Percentiles rank a stretch among this genome's conserved stretches.
Evolutionary conservation across 2,888 invertebrate genomes (phyloP).

Genomic region (Myopa tessellatipennis): DNA sequence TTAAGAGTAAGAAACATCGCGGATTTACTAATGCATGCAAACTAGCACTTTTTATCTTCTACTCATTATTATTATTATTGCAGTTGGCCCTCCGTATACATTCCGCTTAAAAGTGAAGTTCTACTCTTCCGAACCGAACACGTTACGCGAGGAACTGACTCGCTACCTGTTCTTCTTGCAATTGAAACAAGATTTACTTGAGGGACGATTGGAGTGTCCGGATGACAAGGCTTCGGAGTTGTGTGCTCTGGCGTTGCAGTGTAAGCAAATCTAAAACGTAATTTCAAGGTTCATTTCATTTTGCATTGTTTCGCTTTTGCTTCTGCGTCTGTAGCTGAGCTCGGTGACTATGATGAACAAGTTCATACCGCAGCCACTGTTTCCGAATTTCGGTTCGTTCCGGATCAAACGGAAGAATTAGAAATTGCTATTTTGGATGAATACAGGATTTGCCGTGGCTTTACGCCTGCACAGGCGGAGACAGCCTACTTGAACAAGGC

Average conservation of each 20-base stretch:
- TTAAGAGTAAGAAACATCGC: constrained; percentile 81
- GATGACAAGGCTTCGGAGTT: constrained; percentile 89
- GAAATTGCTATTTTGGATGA: constrained; percentile 94
- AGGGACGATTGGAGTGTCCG: constrained; percentile 90
- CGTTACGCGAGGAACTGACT: constrained; percentile 95
- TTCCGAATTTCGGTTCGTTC: constrained; percentile 97
- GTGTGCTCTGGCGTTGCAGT: constrained; percentile 92
- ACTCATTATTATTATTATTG: constrained; percentile 55
- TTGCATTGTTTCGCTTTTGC: constrained; percentile 42
- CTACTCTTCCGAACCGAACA: constrained; percentile 98
- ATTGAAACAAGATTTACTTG: constrained; percentile 93
- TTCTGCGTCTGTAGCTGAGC: constrained; percentile 78
- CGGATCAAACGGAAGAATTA: constrained; percentile 95
- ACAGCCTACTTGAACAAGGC: constrained; percentile 94
- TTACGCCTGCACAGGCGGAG: constrained; percentile 96
- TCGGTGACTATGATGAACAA: constrained; percentile 94
- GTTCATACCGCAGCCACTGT: constrained; percentile 96
- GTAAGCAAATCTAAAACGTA: constrained; percentile 70
- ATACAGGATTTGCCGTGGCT: constrained; percentile 86
- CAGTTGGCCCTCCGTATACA: constrained; percentile 97
- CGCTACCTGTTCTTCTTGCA: constrained; percentile 98
- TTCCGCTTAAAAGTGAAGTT: constrained; percentile 96
- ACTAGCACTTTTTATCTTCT: neutral
- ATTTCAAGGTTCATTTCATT: neutral
- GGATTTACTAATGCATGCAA: neutral